These are phyloP conservation scores for Epiperipatus broadwayi DNA, from an alignment of 2,888 invertebrate genomes.

Conservation along the genomic window DNA sequence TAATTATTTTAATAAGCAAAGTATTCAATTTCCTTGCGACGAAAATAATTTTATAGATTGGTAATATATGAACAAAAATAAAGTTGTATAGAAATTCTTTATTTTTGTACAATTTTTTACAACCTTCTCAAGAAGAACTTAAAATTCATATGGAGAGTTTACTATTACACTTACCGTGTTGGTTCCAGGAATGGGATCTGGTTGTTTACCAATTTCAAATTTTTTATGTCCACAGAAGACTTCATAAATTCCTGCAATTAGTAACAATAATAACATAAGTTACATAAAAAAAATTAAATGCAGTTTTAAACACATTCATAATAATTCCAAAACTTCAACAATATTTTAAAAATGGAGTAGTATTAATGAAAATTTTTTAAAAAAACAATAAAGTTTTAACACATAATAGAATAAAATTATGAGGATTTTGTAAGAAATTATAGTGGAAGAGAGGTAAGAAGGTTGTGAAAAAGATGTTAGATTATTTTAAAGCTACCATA, in stretches of 20 bases:
- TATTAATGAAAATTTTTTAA: conserved; percentile 1
- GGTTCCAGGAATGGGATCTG: conserved; percentile 76
- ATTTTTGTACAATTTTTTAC: too few species aligned
- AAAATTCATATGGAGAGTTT: too few species aligned
- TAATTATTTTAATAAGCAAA: too few species aligned
- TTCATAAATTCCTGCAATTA: conserved; percentile 76
- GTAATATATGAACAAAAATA: too few species aligned
- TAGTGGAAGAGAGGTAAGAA: too few species aligned
- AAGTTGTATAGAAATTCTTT: too few species aligned
- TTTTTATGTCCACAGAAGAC: conserved; percentile 93
- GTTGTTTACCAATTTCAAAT: conserved; percentile 87
- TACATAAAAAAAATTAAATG: background rate
- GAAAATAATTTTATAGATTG: too few species aligned
- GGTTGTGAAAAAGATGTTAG: too few species aligned
- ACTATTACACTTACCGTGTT: conserved; percentile 69
- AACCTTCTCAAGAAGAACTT: too few species aligned
- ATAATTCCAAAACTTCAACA: background rate
- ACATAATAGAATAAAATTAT: background rate
- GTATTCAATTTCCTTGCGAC: too few species aligned
- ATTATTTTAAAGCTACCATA: too few species aligned
- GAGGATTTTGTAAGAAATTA: too few species aligned
- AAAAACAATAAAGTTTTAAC: conserved; percentile 1
- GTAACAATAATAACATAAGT: conserved; percentile 15
- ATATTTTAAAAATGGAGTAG: conserved; percentile 6
- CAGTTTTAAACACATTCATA: conserved; percentile 5